Evolutionary conservation across 23 tunicate species (phyloP), one percentile per base, ranked within the genome.

Genomic region (Trididemnum miniatum): DNA sequence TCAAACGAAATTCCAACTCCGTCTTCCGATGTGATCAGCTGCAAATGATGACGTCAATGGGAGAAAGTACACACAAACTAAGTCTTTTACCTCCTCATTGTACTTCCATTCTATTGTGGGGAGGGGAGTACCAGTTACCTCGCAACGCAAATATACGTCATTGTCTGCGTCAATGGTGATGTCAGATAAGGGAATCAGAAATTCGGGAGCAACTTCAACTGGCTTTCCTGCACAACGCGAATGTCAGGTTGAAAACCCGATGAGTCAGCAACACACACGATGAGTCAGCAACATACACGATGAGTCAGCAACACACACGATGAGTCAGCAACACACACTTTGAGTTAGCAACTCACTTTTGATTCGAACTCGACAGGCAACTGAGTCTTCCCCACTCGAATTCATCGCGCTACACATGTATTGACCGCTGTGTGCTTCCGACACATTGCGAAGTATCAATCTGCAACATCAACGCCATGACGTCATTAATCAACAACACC

Each of bases 331-430:
- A n/a, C 54, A 44, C 54, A 44, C 15, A 7, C 15, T 15, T 44
- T 7, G 54, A 15, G 15, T 15, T 7, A 44, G 51, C 1, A 24
- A 86, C 98, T 84, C 31, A 93, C 98, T 78, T 88, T 83, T 88
- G 40, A 93, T 77, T 31, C 98, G 34, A 33, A 93, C 98, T 31
- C 98, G 59, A 76, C 98, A 93, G 22, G 98, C 98, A 23, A 84
- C 92, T 2, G 89, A 88, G 65, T 93, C 98, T 59, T 88, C 92
- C 4, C 98, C 98, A 5, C 77, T 72, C 2, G 80, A 44, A 65
- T 93, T 93, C 29, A 88, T 51, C 28, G 98, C 98, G 69, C 72
- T 93, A 79, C 98, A 93, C 98, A 93, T 88, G 79, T 93, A 93
- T 74, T 93, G 98, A 3, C 98, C 98, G 77, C 89, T 93, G 50